Percentiles rank a stretch among this genome's conserved stretches.
phyloP scores from a whole-genome alignment of 2,797 vertebrate species.

The Streptopelia turtur region DNA sequence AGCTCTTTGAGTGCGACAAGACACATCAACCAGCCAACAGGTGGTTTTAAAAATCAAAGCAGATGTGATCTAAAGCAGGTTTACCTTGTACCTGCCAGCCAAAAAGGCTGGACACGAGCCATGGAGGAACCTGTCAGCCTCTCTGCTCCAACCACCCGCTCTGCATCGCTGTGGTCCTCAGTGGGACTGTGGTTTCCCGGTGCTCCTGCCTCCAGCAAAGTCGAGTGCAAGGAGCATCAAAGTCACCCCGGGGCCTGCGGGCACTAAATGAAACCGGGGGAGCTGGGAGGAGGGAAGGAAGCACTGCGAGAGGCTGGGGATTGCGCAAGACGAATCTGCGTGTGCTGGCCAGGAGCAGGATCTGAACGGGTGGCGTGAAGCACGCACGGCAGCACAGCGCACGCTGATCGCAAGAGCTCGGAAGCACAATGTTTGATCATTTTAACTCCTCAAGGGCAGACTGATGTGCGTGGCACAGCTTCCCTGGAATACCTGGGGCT shows the following conservation, averaged over 20 bases:
- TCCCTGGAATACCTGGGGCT: background rate
- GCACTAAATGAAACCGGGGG: background rate
- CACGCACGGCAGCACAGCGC: rapidly evolving
- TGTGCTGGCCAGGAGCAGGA: background rate
- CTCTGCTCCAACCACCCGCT: background rate
- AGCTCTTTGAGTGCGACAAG: background rate
- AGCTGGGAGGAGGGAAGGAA: background rate
- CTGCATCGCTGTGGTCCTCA: rapidly evolving
- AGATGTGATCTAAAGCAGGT: background rate
- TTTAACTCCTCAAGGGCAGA: background rate
- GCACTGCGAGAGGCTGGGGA: background rate
- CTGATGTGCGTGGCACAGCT: background rate
- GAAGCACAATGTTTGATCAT: background rate
- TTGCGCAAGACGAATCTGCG: background rate
- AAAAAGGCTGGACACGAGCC: background rate
- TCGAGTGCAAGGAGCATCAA: background rate
- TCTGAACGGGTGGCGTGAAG: background rate
- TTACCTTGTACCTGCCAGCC: background rate
- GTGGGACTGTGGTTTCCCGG: rapidly evolving
- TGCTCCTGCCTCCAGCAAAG: background rate
- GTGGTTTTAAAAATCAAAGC: background rate
- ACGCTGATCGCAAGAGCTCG: rapidly evolving
- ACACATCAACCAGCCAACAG: background rate
- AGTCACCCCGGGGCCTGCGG: background rate
- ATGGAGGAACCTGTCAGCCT: background rate